Percentiles rank a stretch among this genome's conserved stretches.
phyloP scores from a whole-genome alignment of 2,797 vertebrate species.

The Poeciliopsis gracilis region DNA sequence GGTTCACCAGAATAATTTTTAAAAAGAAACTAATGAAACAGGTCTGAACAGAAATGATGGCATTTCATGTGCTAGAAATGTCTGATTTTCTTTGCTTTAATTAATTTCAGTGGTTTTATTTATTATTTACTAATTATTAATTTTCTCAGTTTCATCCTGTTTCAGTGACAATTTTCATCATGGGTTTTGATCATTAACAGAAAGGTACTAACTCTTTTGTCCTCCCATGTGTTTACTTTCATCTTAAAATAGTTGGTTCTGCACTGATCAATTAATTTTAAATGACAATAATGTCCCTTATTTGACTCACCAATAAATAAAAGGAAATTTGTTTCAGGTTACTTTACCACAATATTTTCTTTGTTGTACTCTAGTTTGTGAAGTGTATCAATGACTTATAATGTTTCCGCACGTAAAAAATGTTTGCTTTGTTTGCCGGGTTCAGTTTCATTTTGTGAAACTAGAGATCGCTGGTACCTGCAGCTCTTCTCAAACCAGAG shows the following conservation, averaged over 20 bases:
- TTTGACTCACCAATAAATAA: neutral
- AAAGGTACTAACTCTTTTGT: neutral
- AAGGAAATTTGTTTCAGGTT: neutral
- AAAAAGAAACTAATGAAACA: neutral
- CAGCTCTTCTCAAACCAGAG: neutral
- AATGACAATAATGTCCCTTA: neutral
- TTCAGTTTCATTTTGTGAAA: neutral
- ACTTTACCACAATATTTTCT: neutral
- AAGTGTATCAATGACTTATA: neutral
- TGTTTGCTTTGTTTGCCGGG: neutral
- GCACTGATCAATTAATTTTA: neutral
- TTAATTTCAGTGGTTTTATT: neutral
- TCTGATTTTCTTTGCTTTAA: neutral
- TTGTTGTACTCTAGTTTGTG: neutral
- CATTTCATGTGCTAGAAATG: neutral
- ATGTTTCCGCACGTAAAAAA: neutral
- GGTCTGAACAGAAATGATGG: neutral
- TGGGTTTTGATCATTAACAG: neutral
- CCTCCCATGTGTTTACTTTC: neutral
- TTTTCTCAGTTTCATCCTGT: neutral
- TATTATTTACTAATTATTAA: neutral
- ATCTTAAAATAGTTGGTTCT: neutral
- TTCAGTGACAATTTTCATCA: neutral
- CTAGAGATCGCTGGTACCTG: neutral
- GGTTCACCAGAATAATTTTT: neutral